phyloP scores from a whole-genome alignment of 2,888 invertebrate species.

The Tachina grossa region DNA sequence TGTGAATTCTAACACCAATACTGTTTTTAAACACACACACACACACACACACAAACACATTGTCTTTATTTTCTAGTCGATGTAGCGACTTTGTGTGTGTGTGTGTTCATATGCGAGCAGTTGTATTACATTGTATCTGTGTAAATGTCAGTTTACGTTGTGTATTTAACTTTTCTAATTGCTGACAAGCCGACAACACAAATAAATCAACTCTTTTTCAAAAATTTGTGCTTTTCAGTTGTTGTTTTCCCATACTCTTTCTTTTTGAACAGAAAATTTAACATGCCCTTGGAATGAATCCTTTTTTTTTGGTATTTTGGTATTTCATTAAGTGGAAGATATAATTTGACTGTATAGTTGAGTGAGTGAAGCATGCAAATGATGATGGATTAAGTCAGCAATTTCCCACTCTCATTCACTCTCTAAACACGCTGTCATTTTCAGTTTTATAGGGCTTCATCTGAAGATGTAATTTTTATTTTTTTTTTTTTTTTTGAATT shows the following conservation, averaged over 20 bases:
- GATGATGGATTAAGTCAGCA: conserved; percentile 69
- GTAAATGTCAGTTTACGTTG: conserved; percentile 67
- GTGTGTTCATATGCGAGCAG: conserved; percentile 11
- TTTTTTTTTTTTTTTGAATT: conserved; percentile 7
- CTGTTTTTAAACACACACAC: conserved; percentile 1
- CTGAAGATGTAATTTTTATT: not conserved
- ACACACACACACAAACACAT: not conserved
- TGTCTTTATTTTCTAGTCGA: not conserved
- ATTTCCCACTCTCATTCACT: not conserved
- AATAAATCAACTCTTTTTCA: conserved; percentile 79
- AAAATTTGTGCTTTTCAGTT: not conserved
- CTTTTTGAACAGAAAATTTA: conserved; percentile 45
- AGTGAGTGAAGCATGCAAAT: conserved; percentile 52
- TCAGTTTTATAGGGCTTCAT: conserved; percentile 36
- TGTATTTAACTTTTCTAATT: conserved; percentile 80
- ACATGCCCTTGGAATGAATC: conserved; percentile 28
- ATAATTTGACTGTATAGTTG: conserved; percentile 15
- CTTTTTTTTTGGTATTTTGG: conserved; percentile 37
- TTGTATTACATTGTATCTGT: conserved; percentile 38
- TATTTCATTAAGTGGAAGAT: conserved; percentile 24
- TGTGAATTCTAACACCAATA: conserved; percentile 63
- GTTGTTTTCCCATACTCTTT: not conserved
- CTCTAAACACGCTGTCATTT: conserved; percentile 6
- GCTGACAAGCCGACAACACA: conserved; percentile 78
- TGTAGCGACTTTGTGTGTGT: not conserved